phyloP scores from a whole-genome alignment of 1,140 invertebrate species.

The Lutraria rhynchaena region DNA sequence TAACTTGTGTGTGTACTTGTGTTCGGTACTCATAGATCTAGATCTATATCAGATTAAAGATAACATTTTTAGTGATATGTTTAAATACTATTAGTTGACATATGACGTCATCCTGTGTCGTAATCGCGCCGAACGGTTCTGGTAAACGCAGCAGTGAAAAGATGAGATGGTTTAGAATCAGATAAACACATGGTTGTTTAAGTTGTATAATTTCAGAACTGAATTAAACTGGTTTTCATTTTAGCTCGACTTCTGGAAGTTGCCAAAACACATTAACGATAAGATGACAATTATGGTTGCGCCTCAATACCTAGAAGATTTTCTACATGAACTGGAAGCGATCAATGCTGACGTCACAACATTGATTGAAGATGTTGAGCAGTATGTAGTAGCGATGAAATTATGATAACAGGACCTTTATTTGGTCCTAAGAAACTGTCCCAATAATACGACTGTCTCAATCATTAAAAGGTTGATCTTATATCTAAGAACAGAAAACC shows the following conservation, averaged over 20 bases:
- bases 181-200: background rate
- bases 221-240: background rate
- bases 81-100: background rate
- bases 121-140: background rate
- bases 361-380: constrained; percentile 38
- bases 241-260: constrained; percentile 50
- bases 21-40: no score
- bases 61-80: background rate
- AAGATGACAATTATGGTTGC: constrained; percentile 5
- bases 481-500: no score
- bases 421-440: no score
- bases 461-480: no score
- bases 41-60: background rate
- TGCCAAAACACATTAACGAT: constrained; percentile 40
- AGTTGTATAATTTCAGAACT: background rate
- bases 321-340: constrained; percentile 3
- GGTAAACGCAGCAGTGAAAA: background rate
- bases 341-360: constrained; percentile 19
- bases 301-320: constrained; percentile 11
- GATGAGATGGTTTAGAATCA: background rate
- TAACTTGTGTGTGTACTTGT: no score
- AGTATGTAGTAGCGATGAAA: no score
- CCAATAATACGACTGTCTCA: no score
- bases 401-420: no score
- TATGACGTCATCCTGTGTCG: background rate